These are phyloP conservation scores for Megalops cyprinoides DNA, from an alignment of 2,797 vertebrate species.

Conservation along the genomic window DNA sequence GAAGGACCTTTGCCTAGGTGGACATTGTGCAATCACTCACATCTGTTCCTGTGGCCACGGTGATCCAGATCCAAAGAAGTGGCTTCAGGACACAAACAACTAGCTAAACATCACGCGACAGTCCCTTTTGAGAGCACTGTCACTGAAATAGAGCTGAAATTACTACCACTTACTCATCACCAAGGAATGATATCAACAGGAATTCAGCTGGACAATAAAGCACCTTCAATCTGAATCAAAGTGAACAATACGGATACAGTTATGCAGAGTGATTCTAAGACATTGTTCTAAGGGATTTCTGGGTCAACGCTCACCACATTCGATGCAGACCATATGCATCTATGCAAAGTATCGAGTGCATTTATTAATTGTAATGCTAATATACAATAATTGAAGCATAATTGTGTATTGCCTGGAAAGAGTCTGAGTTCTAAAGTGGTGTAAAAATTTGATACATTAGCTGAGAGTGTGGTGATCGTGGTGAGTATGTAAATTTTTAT, in stretches of 20 bases:
- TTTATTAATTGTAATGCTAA: too few relatives aligned
- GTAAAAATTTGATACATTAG: too few relatives aligned
- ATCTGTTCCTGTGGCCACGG: background rate
- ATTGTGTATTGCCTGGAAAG: too few relatives aligned
- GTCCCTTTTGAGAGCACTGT: background rate
- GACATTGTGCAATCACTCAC: too few relatives aligned
- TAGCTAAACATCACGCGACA: background rate
- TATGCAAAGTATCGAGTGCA: too few relatives aligned
- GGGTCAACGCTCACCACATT: too few relatives aligned
- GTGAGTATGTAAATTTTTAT: too few relatives aligned
- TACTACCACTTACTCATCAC: background rate
- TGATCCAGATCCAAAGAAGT: background rate
- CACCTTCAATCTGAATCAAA: conserved; percentile 1
- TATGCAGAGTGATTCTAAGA: conserved; percentile 1
- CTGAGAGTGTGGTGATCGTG: too few relatives aligned
- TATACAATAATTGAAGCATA: too few relatives aligned
- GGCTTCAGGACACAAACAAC: background rate
- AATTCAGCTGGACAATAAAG: background rate
- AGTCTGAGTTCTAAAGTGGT: too few relatives aligned
- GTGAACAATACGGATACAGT: background rate
- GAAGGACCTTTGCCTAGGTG: background rate
- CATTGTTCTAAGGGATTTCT: background rate
- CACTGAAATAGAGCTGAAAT: background rate
- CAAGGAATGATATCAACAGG: conserved; percentile 5
- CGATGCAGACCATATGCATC: too few relatives aligned